phyloP scores from a whole-genome alignment of 2,888 invertebrate species.

The Watsonalla cultraria region DNA sequence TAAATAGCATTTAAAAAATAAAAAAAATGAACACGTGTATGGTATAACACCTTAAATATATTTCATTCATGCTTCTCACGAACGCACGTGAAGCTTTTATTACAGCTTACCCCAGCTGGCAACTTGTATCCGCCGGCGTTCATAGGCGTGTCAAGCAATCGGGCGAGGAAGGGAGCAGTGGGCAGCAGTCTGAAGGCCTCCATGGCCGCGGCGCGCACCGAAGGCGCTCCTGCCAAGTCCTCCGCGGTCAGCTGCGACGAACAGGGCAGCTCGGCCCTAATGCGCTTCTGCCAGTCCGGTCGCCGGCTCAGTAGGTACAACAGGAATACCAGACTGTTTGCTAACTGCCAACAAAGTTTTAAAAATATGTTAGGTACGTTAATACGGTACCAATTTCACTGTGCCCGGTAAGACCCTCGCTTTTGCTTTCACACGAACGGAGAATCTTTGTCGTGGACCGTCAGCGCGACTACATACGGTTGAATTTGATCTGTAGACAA shows the following conservation, averaged over 20 bases:
- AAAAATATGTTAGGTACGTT: slow-evolving; percentile 4
- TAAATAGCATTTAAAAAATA: no score
- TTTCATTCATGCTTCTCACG: neutral
- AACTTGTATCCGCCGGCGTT: slow-evolving; percentile 84
- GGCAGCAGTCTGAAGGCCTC: slow-evolving; percentile 88
- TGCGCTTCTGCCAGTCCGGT: slow-evolving; percentile 81
- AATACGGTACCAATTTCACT: neutral
- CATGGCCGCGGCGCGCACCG: slow-evolving; percentile 86
- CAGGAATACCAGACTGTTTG: slow-evolving; percentile 89
- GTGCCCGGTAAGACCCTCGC: neutral
- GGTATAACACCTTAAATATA: neutral
- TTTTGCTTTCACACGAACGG: no score
- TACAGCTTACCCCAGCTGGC: slow-evolving; percentile 81
- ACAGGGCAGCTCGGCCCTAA: slow-evolving; percentile 82
- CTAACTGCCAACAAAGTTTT: slow-evolving; percentile 73
- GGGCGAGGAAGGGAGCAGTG: slow-evolving; percentile 87
- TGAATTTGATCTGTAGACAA: no score
- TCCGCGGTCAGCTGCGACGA: slow-evolving; percentile 78
- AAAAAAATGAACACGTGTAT: slow-evolving; percentile 11
- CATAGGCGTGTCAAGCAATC: slow-evolving; percentile 86
- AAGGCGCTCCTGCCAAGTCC: slow-evolving; percentile 82
- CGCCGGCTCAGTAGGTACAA: slow-evolving; percentile 85
- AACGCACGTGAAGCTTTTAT: neutral
- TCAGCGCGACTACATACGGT: no score
- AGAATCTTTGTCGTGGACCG: no score